Percentiles rank a stretch among this genome's conserved stretches.
phyloP scores from a whole-genome alignment of 1,140 invertebrate genomes.

The Oryzaephilus surinamensis region DNA sequence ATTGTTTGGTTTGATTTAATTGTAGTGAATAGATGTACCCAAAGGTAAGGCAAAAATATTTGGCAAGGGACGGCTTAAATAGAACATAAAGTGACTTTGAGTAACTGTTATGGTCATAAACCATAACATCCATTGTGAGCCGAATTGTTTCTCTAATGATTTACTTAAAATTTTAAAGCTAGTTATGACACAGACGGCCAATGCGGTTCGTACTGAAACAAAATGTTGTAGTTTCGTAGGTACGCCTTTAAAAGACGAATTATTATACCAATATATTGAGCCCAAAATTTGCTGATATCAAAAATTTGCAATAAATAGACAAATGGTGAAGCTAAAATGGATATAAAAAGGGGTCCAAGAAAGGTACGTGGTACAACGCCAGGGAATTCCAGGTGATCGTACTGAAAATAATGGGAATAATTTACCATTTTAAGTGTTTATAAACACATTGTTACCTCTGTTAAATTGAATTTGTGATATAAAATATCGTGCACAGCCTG shows the following conservation, averaged over 20 bases:
- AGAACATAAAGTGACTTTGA: conserved; percentile 98
- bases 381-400: conserved; percentile 96
- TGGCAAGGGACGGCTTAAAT: conserved; percentile 85
- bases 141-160: conserved; percentile 66
- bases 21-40: conserved; percentile 53
- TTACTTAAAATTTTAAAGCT: conserved; percentile 63
- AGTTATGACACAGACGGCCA: conserved; percentile 65
- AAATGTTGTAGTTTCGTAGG: too few relatives aligned
- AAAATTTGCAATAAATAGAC: conserved; percentile 56
- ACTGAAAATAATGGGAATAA: conserved; percentile 51
- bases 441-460: conserved; percentile 51
- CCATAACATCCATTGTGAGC: conserved; percentile 66
- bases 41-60: conserved; percentile 91
- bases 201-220: conserved; percentile 68
- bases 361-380: conserved; percentile 97
- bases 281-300: conserved; percentile 74
- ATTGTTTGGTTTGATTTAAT: conserved; percentile 1
- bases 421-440: too few relatives aligned
- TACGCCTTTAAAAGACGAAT: neutral
- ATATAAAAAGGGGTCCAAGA: conserved; percentile 81
- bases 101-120: conserved; percentile 74
- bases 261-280: conserved; percentile 79
- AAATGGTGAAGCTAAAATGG: conserved; percentile 66
- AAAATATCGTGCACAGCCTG: conserved; percentile 97
- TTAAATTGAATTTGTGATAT: conserved; percentile 73